These are phyloP conservation scores for Tor tambroides DNA, from an alignment of 2,113 vertebrate genomes.

Conservation along the genomic window DNA sequence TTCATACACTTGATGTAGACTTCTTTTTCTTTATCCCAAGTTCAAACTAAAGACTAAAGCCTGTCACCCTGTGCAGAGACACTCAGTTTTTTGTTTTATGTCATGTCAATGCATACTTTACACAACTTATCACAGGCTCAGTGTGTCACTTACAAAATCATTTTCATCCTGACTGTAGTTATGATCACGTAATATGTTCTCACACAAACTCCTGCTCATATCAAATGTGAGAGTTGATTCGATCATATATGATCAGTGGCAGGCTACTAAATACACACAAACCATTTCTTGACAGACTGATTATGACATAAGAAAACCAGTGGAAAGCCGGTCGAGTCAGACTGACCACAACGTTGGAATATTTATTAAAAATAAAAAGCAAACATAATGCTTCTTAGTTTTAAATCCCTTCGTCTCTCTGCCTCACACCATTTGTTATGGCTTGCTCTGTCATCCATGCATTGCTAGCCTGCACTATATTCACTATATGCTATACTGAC, in stretches of 20 bases:
- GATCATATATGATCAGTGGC: background rate
- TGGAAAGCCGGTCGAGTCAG: background rate
- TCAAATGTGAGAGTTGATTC: background rate
- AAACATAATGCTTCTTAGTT: background rate
- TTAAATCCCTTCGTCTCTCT: background rate
- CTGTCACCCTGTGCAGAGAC: background rate
- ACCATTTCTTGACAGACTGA: background rate
- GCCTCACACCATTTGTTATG: background rate
- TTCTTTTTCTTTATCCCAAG: background rate
- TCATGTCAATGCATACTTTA: background rate
- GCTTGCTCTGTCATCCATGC: background rate
- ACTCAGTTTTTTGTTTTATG: background rate
- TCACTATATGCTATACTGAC: too few species aligned
- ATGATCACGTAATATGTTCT: background rate
- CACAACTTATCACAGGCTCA: background rate
- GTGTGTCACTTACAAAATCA: background rate
- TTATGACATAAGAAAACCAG: background rate
- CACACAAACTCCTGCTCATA: background rate
- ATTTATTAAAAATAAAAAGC: background rate
- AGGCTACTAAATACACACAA: background rate
- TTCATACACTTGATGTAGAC: background rate
- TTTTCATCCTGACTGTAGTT: background rate
- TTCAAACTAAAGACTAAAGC: background rate
- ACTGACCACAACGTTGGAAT: background rate
- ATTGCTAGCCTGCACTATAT: background rate